Evolutionary conservation across 1,140 invertebrate genomes (phyloP).

Genomic region (Mylabris phalerata): DNA sequence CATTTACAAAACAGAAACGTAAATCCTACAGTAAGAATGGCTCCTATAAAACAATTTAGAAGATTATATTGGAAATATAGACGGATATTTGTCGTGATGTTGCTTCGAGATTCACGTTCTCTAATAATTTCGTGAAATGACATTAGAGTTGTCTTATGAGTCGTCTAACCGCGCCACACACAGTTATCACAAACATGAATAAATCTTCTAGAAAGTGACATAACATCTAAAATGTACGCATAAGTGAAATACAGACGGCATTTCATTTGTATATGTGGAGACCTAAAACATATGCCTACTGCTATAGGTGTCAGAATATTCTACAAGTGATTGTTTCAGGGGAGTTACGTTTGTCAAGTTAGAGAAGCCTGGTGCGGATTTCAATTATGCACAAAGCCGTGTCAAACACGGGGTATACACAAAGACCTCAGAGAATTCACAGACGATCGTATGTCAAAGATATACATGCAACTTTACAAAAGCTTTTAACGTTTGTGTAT

Average conservation of each 20-base stretch:
- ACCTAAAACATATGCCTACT: conserved; percentile 1
- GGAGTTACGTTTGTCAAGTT: conserved; percentile 18
- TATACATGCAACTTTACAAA: conserved; percentile 10
- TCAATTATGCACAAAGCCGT: conserved; percentile 19
- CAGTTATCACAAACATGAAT: conserved; percentile 11
- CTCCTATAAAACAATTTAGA: no score
- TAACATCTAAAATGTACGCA: conserved; percentile 3
- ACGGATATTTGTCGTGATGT: no score
- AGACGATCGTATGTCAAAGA: conserved; percentile 12
- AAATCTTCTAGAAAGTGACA: conserved; percentile 8
- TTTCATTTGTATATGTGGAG: conserved; percentile 11
- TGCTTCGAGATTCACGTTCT: no score
- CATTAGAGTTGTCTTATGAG: neutral
- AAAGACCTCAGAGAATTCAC: conserved; percentile 12
- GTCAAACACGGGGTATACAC: conserved; percentile 4
- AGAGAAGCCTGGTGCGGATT: conserved; percentile 13
- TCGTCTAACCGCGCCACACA: conserved; percentile 3
- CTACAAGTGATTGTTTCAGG: conserved; percentile 17
- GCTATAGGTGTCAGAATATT: conserved; percentile 13
- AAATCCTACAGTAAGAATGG: no score
- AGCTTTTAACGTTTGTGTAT: neutral
- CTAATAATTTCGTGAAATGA: no score
- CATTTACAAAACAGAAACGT: no score
- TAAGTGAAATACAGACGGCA: conserved; percentile 8
- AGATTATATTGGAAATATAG: no score